Percentiles rank a stretch among this genome's conserved stretches.
Evolutionary conservation across 1,140 invertebrate species (phyloP).

Genomic region (Cylas formicarius): DNA sequence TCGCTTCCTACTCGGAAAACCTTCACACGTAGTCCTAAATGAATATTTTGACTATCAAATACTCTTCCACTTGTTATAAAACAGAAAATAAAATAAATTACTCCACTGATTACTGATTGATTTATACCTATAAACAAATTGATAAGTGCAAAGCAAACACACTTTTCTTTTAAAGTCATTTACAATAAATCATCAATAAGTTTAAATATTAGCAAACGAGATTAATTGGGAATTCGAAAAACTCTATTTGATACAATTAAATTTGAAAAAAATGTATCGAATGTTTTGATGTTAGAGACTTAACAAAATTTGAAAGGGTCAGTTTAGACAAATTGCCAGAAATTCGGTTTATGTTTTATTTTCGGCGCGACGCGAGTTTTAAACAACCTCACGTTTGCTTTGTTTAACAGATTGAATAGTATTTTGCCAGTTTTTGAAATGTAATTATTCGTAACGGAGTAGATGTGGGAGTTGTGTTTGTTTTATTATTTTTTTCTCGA

Average conservation of each 20-base stretch:
- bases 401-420: no score
- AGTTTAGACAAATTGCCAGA: no score
- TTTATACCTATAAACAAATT: constrained; percentile 15
- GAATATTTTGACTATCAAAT: constrained; percentile 3
- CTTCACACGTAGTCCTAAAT: constrained; percentile 3
- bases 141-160: constrained; percentile 10
- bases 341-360: no score
- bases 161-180: background rate
- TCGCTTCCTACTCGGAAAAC: background rate
- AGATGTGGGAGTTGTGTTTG: no score
- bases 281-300: no score
- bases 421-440: no score
- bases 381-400: no score
- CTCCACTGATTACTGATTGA: constrained; percentile 11
- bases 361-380: no score
- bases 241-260: background rate
- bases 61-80: constrained; percentile 3
- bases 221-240: constrained; percentile 1
- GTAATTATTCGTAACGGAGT: no score
- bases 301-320: no score
- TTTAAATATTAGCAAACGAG: constrained; percentile 3
- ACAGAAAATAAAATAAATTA: constrained; percentile 10
- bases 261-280: no score
- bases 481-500: no score
- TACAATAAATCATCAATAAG: constrained; percentile 7